Conservation (phyloP, 1,140 invertebrate genomes). For the Copidosoma floridanum region DNA sequence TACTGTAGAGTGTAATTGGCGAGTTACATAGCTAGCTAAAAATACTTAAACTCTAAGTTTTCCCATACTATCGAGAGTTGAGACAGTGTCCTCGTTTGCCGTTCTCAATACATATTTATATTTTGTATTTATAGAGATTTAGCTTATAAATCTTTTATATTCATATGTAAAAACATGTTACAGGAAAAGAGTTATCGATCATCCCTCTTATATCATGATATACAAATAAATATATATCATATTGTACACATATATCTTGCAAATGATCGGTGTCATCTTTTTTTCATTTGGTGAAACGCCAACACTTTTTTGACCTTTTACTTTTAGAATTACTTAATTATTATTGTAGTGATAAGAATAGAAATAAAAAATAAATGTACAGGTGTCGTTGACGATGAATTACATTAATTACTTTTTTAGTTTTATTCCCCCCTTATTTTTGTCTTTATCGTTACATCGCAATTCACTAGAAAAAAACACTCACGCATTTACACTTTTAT, state of each 20-base stretch:
- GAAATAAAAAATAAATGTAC: constrained; percentile 37
- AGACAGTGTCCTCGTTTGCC: too few species aligned
- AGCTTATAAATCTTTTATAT: constrained; percentile 29
- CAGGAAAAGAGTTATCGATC: constrained; percentile 39
- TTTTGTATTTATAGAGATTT: constrained; percentile 24
- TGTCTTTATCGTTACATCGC: constrained; percentile 29
- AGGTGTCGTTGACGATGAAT: constrained; percentile 39
- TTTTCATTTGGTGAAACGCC: constrained; percentile 19
- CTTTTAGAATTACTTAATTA: constrained; percentile 18
- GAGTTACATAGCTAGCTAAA: constrained; percentile 37
- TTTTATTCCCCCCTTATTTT: constrained; percentile 23
- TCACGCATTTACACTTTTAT: constrained; percentile 16
- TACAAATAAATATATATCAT: constrained; percentile 33
- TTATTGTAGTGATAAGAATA: too few species aligned
- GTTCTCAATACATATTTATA: too few species aligned
- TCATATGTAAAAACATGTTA: constrained; percentile 44
- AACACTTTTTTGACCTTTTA: not conserved
- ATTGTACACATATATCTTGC: constrained; percentile 36
- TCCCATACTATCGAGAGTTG: constrained; percentile 22
- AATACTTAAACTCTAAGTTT: constrained; percentile 35
- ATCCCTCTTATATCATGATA: too few species aligned
- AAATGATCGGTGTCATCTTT: constrained; percentile 4
- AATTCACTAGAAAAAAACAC: constrained; percentile 23
- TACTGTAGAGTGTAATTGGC: constrained; percentile 50
- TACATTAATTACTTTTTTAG: constrained; percentile 26